Evolutionary conservation across 2,888 invertebrate species (phyloP).

Genomic region (Eutolmus rufibarbis): DNA sequence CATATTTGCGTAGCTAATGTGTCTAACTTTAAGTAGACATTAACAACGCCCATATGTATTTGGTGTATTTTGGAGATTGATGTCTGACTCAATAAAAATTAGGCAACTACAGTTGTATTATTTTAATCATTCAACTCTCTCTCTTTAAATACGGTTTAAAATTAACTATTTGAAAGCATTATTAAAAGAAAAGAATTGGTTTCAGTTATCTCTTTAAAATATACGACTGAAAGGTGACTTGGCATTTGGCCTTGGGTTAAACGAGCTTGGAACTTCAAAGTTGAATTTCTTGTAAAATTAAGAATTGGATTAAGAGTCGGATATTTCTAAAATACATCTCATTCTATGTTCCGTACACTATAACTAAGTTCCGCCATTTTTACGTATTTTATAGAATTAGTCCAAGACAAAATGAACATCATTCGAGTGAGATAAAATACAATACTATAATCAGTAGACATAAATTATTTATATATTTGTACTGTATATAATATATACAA

Average conservation of each 20-base stretch:
- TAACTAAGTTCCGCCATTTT: not conserved
- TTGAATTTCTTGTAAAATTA: not conserved
- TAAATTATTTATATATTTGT: conserved; percentile 37
- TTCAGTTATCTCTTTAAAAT: not conserved
- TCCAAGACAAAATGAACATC: conserved; percentile 25
- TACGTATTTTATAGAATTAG: conserved; percentile 6
- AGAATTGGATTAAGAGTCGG: not conserved
- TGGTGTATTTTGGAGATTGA: not conserved
- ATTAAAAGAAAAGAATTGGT: not conserved
- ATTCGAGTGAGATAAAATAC: conserved; percentile 41
- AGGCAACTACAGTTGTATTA: not conserved
- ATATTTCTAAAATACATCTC: conserved; percentile 1
- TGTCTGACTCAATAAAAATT: not conserved
- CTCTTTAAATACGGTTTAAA: not conserved
- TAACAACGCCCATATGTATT: not conserved
- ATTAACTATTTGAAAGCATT: not conserved
- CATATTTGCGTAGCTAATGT: conserved; percentile 31
- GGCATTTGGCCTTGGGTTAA: not conserved
- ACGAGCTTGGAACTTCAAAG: not conserved
- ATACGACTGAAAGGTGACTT: too few relatives aligned
- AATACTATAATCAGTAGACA: conserved; percentile 35
- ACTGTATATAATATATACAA: conserved; percentile 29
- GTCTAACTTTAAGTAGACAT: not conserved
- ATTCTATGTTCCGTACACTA: not conserved
- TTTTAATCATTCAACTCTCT: not conserved